Base-by-base conservation (phyloP, 2,888 invertebrate genomes). In the Lucinisca nassula region DNA sequence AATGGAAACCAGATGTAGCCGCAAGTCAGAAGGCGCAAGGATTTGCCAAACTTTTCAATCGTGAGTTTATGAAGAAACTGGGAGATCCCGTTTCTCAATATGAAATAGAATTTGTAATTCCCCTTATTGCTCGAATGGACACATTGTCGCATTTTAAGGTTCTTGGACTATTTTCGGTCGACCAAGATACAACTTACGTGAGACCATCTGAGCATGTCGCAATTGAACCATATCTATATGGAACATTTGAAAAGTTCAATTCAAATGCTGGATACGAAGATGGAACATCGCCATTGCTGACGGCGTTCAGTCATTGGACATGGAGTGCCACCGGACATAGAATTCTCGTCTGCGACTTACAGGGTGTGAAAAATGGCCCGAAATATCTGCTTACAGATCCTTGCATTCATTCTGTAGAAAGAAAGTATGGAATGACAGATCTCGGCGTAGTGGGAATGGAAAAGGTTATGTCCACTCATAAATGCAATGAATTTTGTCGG, bases 231-330 rank as follows among this genome's bases (percentile, higher is more conserved):
- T 90, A 76, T 67, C 79, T 91, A 10, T 67, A 86, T 12, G 91
- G 91, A 12, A 8, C 51, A 24, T 91, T 90, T 35, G 87, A 90
- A 38, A 91, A 90, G 30, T 89, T 88, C 45, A 91, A 90, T 72
- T 89, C 87, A 0, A 89, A 89, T 37, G 83, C 81, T 12, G 89
- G 89, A 21, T 87, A 81, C 40, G 90, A 90, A 32, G 90, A 90
- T 61, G 58, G 58, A 30, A 77, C 83, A 1, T 86, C 88, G 0
- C 82, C 84, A 6, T 82, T 90, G 1, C 45, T 89, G 30, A 88
- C 88, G 72, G 85, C 91, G 8, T 91, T 91, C 74, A 87, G 88
- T 38, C 91, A 91, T 51, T 91, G 88, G 88, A 91, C 91, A 3
- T 91, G 90, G 90, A 72, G 79, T 35, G 82, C 82, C 2, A 91